A percentile compares a stretch with the other conserved stretches of the same genome.
Evolutionary conservation across 2,113 vertebrate species (phyloP).

Genomic region (Indicator maculatus): DNA sequence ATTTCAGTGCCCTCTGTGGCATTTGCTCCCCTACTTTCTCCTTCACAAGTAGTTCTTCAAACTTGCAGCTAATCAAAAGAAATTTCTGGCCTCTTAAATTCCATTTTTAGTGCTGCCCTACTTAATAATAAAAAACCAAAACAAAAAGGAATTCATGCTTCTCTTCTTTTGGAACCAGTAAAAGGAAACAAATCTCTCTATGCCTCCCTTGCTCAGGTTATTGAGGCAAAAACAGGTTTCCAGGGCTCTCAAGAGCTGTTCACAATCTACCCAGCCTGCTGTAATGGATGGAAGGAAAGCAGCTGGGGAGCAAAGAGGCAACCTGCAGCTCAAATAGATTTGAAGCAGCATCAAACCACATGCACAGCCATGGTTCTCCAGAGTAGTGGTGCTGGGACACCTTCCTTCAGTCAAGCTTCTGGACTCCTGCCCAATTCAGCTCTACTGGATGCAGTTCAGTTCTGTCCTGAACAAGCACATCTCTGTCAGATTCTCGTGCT

Average conservation of each 20-base stretch:
- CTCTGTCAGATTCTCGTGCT: background rate
- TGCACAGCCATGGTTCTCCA: accelerated
- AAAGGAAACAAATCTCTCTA: background rate
- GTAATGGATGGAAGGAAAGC: background rate
- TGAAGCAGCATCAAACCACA: background rate
- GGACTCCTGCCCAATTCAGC: background rate
- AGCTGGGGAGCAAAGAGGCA: background rate
- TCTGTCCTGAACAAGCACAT: background rate
- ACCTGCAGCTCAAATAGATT: background rate
- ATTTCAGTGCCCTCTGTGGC: background rate
- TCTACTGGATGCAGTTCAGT: background rate
- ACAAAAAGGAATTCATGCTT: background rate
- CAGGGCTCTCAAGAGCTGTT: background rate
- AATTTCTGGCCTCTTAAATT: background rate
- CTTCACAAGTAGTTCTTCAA: background rate
- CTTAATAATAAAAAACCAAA: background rate
- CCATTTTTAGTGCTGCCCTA: constrained; percentile 26
- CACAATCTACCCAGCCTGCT: background rate
- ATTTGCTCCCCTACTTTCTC: background rate
- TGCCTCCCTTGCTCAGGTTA: background rate
- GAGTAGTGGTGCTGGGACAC: background rate
- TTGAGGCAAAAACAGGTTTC: background rate
- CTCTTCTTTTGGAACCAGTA: background rate
- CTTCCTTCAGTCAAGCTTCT: background rate
- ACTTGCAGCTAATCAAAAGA: constrained; percentile 2